Conservation (phyloP, 2,113 vertebrate species). For the Chunga burmeisteri region DNA sequence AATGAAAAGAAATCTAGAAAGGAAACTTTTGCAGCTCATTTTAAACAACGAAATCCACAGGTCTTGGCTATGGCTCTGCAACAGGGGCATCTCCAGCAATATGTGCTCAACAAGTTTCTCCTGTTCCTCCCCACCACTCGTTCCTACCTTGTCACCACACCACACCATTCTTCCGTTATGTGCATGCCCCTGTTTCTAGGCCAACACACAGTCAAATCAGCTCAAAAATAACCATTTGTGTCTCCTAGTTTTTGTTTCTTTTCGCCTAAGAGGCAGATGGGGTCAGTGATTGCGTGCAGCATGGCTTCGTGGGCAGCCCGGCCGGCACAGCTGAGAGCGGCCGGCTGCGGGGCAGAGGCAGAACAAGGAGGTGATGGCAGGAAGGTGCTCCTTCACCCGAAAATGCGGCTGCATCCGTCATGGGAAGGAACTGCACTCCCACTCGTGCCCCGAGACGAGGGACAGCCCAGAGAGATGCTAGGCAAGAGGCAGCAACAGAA, state of each 20-base stretch:
- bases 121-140: background rate
- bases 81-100: background rate
- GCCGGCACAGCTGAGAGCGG: background rate
- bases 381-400: background rate
- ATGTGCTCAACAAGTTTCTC: background rate
- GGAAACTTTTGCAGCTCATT: background rate
- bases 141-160: background rate
- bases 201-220: background rate
- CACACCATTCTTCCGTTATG: background rate
- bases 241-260: background rate
- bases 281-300: background rate
- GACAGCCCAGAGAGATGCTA: background rate
- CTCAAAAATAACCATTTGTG: background rate
- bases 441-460: rapidly evolving
- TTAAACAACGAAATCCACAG: background rate
- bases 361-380: background rate
- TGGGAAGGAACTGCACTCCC: background rate
- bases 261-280: background rate
- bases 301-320: rapidly evolving
- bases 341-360: background rate
- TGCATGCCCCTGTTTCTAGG: background rate
- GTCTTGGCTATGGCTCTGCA: background rate
- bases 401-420: background rate
- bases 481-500: background rate
- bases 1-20: background rate